phyloP scores from a whole-genome alignment of 1,140 invertebrate genomes.

The Microplitis demolitor region DNA sequence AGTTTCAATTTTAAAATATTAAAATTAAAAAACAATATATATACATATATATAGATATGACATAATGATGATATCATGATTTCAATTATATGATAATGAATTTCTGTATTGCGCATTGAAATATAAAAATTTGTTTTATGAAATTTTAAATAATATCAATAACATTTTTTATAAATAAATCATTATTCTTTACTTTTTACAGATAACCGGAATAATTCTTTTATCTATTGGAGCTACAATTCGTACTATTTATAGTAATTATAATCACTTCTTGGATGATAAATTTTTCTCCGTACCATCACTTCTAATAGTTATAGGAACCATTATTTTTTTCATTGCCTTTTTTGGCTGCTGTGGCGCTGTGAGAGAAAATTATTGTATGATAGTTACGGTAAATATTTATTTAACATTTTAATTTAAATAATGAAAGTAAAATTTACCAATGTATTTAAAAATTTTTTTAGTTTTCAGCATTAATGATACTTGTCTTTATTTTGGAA shows the following conservation, averaged over 20 bases:
- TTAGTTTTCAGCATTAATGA: slow-evolving; percentile 76
- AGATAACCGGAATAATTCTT: slow-evolving; percentile 76
- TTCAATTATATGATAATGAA: too few relatives aligned
- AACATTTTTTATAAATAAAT: too few relatives aligned
- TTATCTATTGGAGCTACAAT: slow-evolving; percentile 71
- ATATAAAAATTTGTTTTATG: too few relatives aligned
- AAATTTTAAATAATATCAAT: background rate
- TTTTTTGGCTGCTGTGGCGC: slow-evolving; percentile 90
- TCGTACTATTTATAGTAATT: slow-evolving; percentile 68
- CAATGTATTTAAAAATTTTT: slow-evolving; percentile 2
- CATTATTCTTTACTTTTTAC: slow-evolving; percentile 18
- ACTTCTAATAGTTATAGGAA: slow-evolving; percentile 78
- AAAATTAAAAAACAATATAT: too few relatives aligned
- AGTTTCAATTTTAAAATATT: too few relatives aligned
- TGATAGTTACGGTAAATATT: slow-evolving; percentile 73
- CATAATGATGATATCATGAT: too few relatives aligned
- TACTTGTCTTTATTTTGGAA: slow-evolving; percentile 80
- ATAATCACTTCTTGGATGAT: slow-evolving; percentile 69
- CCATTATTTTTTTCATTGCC: slow-evolving; percentile 79
- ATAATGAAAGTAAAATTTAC: too few relatives aligned
- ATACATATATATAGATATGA: too few relatives aligned
- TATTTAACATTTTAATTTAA: too few relatives aligned
- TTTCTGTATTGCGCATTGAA: too few relatives aligned
- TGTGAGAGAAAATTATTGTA: slow-evolving; percentile 79
- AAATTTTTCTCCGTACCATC: slow-evolving; percentile 70